A percentile compares a stretch with the other conserved stretches of the same genome.
phyloP scores from a whole-genome alignment of 2,797 vertebrate species.

The Glossophaga mutica region DNA sequence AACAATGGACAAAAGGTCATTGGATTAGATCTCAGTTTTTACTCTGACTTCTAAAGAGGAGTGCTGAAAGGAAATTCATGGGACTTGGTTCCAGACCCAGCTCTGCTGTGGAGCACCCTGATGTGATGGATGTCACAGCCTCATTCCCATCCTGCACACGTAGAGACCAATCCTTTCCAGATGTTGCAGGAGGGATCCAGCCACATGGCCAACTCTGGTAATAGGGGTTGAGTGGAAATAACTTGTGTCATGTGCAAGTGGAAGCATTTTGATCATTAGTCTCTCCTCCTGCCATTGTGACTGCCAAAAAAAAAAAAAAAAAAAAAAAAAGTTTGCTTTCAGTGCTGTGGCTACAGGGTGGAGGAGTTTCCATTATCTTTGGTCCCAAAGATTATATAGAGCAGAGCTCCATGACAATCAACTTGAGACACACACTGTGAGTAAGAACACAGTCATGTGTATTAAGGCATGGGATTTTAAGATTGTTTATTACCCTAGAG shows the following conservation, averaged over 20 bases:
- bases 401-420: not conserved
- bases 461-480: not conserved
- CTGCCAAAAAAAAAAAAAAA: not conserved
- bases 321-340: not conserved
- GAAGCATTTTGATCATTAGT: not conserved
- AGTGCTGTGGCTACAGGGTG: no score
- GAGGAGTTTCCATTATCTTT: not conserved
- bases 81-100: not conserved
- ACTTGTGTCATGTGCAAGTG: not conserved
- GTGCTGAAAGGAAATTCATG: not conserved
- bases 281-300: not conserved
- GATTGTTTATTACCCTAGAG: not conserved
- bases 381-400: not conserved
- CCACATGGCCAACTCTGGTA: not conserved
- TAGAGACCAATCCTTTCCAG: not conserved
- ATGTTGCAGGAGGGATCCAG: not conserved
- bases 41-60: not conserved
- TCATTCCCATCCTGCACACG: not conserved
- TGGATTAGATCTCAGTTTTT: not conserved
- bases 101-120: not conserved
- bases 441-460: not conserved
- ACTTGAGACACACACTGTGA: not conserved
- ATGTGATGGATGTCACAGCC: not conserved
- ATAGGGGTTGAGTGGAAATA: not conserved
- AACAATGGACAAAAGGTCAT: not conserved